Evolutionary conservation across 2,888 invertebrate species (phyloP).

Genomic region (Quadriops clusia): DNA sequence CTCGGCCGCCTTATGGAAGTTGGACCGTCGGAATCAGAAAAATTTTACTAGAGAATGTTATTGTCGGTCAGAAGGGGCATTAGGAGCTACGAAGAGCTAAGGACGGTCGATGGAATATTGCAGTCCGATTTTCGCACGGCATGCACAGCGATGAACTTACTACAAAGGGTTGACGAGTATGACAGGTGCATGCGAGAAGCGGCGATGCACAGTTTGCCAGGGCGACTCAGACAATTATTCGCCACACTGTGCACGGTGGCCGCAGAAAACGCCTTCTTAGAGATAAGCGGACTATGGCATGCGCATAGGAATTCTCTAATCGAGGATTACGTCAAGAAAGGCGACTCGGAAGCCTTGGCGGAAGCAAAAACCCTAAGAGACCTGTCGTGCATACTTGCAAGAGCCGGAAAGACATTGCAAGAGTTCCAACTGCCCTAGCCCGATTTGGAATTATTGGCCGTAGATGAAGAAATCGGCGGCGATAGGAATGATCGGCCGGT

Average conservation of each 20-base stretch:
- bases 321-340: constrained; percentile 1
- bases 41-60: constrained; percentile 17
- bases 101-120: constrained; percentile 21
- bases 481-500: no score
- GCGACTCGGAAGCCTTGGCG: not conserved
- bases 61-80: constrained; percentile 18
- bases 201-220: constrained; percentile 17
- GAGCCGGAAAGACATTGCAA: constrained; percentile 1
- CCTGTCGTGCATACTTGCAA: not conserved
- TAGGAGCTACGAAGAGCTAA: constrained; percentile 19
- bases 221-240: constrained; percentile 24
- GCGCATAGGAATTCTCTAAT: not conserved
- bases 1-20: constrained; percentile 10
- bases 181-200: constrained; percentile 16
- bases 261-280: no score
- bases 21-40: constrained; percentile 11
- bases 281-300: constrained; percentile 7
- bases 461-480: not conserved
- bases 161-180: not conserved
- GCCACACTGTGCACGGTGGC: constrained; percentile 11
- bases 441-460: constrained; percentile 1
- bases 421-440: constrained; percentile 2
- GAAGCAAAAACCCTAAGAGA: constrained; percentile 2
- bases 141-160: not conserved
- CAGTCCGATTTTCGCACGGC: no score